Evolutionary conservation across 2,113 vertebrate genomes (phyloP).

Genomic region (Acanthochromis polyacanthus): DNA sequence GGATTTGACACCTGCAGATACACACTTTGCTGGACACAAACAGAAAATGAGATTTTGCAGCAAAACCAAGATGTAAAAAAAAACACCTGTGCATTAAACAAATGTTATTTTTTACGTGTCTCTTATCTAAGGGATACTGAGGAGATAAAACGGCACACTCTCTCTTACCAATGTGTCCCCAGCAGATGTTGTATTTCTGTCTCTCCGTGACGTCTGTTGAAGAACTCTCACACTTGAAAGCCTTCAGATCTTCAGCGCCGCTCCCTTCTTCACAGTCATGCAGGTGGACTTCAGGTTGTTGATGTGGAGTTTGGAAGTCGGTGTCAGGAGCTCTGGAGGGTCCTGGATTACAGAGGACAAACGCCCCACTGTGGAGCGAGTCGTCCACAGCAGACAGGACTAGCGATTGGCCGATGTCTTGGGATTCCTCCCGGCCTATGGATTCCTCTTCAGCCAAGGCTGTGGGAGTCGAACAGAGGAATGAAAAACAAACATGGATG

Average conservation of each 20-base stretch:
- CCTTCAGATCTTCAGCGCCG: background rate
- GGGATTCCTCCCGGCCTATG: conserved; percentile 1
- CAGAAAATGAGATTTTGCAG: too few species aligned
- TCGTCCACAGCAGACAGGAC: conserved; percentile 6
- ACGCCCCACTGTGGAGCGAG: conserved; percentile 28
- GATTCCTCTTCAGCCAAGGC: conserved; percentile 37
- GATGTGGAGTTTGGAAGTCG: conserved; percentile 8
- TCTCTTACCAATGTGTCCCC: conserved; percentile 52
- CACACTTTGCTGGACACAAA: too few species aligned
- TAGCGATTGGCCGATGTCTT: background rate
- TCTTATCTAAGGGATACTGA: too few species aligned
- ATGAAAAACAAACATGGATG: conserved; percentile 65
- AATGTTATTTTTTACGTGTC: too few species aligned
- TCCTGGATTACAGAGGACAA: conserved; percentile 79
- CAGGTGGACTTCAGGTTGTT: background rate
- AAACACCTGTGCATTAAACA: too few species aligned
- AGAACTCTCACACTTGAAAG: background rate
- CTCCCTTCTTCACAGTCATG: background rate
- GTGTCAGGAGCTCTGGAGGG: conserved; percentile 48
- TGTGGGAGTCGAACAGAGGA: conserved; percentile 55
- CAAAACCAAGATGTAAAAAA: too few species aligned
- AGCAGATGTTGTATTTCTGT: background rate
- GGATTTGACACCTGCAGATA: too few species aligned
- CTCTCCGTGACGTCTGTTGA: background rate
- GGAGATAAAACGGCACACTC: too few species aligned